Base-by-base conservation (phyloP, 2,888 invertebrate genomes). In the Acrobeloides nanus region DNA sequence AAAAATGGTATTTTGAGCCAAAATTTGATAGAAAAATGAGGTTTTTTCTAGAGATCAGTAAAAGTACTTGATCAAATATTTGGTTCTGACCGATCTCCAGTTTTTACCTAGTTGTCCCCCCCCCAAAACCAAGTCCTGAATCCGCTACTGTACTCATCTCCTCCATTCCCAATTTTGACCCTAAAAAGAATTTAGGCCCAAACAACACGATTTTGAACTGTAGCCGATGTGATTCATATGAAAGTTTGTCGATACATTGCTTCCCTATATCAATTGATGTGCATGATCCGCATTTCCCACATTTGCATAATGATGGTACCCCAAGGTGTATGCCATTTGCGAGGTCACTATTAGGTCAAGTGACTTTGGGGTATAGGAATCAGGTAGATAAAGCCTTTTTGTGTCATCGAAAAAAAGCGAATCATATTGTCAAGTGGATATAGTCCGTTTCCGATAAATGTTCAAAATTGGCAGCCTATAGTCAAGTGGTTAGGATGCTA, bases 241-340 rank as follows among this genome's bases (percentile, higher is more conserved):
- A 84, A 48, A 87, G 86, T 0, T 87, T 90, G 1, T 92, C 92
- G 73, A 89, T 89, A 0, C 90, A 92, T 73, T 92, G 92, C 73
- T 85, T 86, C 78, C 92, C 92, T 0, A 88, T 93, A 78, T 85
- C 85, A 0, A 84, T 92, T 0, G 90, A 90, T 0, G 75, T 83
- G 0, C 85, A 86, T 0, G 92, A 93, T 75, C 86, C 87, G 52
- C 87, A 84, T 75, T 90, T 87, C 74, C 79, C 78, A n/a, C 84
- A 86, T 54, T 56, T 85, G 25, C 87, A 89, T 73, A 55, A 85
- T 0, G 84, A 85, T 2, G 89, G 89, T 0, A 84, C 84, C 47
- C 79, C 86, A n/a, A 80, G 88, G 59, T 92, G 92, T 75, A 86
- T 92, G 76, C 89, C 90, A 0, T 90, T 89, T 74, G 90, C 90